Evolutionary conservation across 2,888 invertebrate species (phyloP).

Genomic region (Acanthoscelides obtectus): DNA sequence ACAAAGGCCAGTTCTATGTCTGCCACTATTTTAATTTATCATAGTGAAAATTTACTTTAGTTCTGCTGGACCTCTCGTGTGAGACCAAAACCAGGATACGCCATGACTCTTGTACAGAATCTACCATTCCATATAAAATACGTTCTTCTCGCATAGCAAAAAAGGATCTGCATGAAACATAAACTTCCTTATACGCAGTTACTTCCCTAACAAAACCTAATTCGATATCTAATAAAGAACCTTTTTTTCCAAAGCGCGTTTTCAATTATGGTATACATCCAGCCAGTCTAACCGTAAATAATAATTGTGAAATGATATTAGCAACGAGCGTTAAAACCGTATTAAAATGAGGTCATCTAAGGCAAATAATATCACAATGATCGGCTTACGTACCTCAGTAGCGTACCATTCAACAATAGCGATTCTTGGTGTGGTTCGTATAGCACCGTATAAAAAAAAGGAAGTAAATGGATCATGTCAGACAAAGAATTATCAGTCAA

Average conservation of each 20-base stretch:
- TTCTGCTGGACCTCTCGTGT: too few relatives aligned
- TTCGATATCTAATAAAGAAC: neutral
- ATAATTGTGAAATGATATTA: conserved; percentile 16
- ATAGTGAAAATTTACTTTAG: too few relatives aligned
- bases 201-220: neutral
- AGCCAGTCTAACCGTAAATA: conserved; percentile 12
- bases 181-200: neutral
- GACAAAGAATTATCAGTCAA: too few relatives aligned
- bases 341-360: conserved; percentile 18
- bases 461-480: too few relatives aligned
- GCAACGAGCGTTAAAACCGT: conserved; percentile 12
- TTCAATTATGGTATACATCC: neutral
- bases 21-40: too few relatives aligned
- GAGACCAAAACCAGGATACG: too few relatives aligned
- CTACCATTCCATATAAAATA: neutral
- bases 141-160: neutral
- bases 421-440: too few relatives aligned
- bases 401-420: neutral
- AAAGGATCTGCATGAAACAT: neutral
- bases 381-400: neutral
- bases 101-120: too few relatives aligned
- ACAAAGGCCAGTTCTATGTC: too few relatives aligned
- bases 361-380: conserved; percentile 10
- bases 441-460: too few relatives aligned
- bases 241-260: neutral